phyloP scores from a whole-genome alignment of 2,797 vertebrate genomes.

The Typhlichthys subterraneus region DNA sequence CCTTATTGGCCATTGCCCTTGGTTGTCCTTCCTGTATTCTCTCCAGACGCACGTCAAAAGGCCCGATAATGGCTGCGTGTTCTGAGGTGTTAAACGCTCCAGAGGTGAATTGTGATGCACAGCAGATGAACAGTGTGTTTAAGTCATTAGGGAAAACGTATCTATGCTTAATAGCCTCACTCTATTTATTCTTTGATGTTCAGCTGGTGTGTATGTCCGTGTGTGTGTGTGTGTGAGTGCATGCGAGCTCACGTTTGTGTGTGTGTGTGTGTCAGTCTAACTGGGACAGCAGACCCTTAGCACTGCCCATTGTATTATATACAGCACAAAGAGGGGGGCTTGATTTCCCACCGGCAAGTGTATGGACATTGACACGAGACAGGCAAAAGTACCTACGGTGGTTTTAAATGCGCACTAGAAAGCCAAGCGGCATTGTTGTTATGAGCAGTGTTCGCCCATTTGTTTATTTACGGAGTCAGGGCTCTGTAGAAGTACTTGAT shows the following conservation, averaged over 20 bases:
- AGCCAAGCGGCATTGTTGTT: too few species aligned
- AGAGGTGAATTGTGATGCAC: conserved; percentile 13
- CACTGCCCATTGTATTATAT: conserved; percentile 15
- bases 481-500: too few species aligned
- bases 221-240: conserved; percentile 7
- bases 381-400: too few species aligned
- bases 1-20: too few species aligned
- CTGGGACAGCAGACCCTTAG: conserved; percentile 29
- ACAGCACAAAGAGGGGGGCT: conserved; percentile 2
- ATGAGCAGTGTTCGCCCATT: too few species aligned
- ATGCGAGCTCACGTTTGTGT: background rate
- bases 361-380: background rate
- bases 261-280: background rate
- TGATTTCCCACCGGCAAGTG: background rate
- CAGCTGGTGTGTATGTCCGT: conserved; percentile 7
- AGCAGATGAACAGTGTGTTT: conserved; percentile 17
- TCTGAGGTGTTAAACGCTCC: conserved; percentile 23
- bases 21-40: too few species aligned
- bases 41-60: conserved; percentile 33
- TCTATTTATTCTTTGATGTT: conserved; percentile 45
- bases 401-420: too few species aligned
- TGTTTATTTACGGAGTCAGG: too few species aligned
- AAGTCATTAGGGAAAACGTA: conserved; percentile 47
- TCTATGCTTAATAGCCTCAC: conserved; percentile 36
- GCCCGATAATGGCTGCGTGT: background rate